These are phyloP conservation scores for Homarus gammarus DNA, from an alignment of 2,888 invertebrate species.

Conservation along the genomic window DNA sequence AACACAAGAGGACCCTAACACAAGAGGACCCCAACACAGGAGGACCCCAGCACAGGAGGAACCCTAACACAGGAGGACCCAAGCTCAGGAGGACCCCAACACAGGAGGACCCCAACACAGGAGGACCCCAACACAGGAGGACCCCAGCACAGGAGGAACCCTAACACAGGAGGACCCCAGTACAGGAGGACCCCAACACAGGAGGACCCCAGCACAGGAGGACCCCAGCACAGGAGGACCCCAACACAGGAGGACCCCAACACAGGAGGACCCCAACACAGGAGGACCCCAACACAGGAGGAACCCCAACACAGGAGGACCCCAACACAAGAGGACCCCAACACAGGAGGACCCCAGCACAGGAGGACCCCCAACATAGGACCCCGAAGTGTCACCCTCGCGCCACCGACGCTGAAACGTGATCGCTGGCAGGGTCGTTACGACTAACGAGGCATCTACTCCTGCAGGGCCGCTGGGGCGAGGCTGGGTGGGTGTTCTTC, in stretches of 20 bases:
- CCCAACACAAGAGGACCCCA: neutral
- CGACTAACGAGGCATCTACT: slow-evolving; percentile 37
- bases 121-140: too few species aligned
- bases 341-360: neutral
- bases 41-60: too few species aligned
- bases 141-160: too few species aligned
- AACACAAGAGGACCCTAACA: neutral
- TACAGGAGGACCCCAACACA: too few species aligned
- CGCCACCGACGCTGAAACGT: slow-evolving; percentile 33
- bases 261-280: neutral
- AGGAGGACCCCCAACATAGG: neutral
- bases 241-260: neutral
- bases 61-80: too few species aligned
- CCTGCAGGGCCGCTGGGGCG: too few species aligned
- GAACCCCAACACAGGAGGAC: too few species aligned
- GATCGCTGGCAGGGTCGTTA: slow-evolving; percentile 20
- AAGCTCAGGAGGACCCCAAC: neutral
- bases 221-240: neutral
- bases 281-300: too few species aligned
- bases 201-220: too few species aligned
- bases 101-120: too few species aligned
- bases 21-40: too few species aligned
- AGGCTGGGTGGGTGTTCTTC: neutral
- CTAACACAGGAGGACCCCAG: too few species aligned
- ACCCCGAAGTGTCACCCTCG: slow-evolving; percentile 9